Evolutionary conservation across 37 sponge, comb jelly and placozoan species (phyloP), one percentile per base, ranked within the genome.

Genomic region (Diacarnus erythraeanus): DNA sequence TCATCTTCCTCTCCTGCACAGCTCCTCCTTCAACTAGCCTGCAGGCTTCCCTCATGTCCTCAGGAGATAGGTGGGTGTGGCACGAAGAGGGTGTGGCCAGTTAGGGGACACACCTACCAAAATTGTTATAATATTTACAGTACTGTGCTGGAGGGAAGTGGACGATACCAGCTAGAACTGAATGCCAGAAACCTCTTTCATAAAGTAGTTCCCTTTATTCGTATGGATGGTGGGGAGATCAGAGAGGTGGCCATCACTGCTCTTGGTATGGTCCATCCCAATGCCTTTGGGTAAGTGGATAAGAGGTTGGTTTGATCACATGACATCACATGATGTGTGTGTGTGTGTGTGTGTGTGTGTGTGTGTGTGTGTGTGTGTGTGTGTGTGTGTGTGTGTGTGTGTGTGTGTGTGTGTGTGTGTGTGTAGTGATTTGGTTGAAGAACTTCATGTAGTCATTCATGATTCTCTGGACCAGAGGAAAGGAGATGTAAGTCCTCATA

Each of bases 1-100:
- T 96, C 71, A 83, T 96, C 36, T 94, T 91, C 86, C 85, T 93
- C 60, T 94, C 91, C 58, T 94, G 94, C 54, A 76, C 80, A 59
- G 91, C 88, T 25, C 87, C 89, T 23, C 80, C 88, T 29, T 79
- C 83, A 42, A 61, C 81, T 57, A 43, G 57, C n/a, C 63, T 69
- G 42, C 70, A 81, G 2, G 74, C 78, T 23, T 79, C 79, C 69
- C 69, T 79, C 69, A 67, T 79, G 77, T 59, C 77, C 21, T 76
- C 77, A 2, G 77, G 77, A 6, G 77, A 76, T 8, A 60, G 63
- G 77, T 76, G 61, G 61, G 61, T 60, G 61, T 25, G 61, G 61
- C 22, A 17, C 4, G 23, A 60, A 21, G 61, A n/a, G 61, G 61
- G 61, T 60, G 61, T 60, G 61, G 61, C 22, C 22, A 17, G 22